These are phyloP conservation scores for Cettia cetti DNA, from an alignment of 2,113 vertebrate species.

Conservation along the genomic window DNA sequence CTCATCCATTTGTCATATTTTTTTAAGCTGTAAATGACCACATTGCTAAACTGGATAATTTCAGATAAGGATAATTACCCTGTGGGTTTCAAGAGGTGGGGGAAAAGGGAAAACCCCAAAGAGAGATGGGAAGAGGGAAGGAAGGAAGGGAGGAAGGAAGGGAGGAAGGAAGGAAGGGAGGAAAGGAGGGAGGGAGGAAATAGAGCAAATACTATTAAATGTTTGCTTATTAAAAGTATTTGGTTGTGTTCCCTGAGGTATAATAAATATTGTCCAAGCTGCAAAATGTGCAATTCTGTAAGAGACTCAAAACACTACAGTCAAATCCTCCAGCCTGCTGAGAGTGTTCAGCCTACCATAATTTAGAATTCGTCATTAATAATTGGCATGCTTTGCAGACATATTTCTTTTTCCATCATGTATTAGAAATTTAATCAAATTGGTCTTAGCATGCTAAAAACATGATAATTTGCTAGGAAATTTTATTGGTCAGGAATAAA, in stretches of 20 bases:
- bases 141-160: too few relatives aligned
- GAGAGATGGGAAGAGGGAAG: not conserved
- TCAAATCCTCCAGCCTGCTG: slow-evolving; percentile 4
- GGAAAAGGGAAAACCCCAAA: not conserved
- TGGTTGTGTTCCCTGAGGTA: not conserved
- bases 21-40: not conserved
- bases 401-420: not conserved
- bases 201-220: not conserved
- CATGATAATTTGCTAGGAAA: not conserved
- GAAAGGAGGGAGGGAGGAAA: not conserved
- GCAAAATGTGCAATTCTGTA: slow-evolving; percentile 12
- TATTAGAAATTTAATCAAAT: slow-evolving; percentile 7
- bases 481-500: not conserved
- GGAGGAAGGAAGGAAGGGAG: too few relatives aligned
- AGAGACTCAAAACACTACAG: not conserved
- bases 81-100: not conserved
- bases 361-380: slow-evolving; percentile 21
- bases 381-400: not conserved
- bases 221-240: not conserved
- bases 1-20: not conserved
- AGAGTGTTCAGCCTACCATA: not conserved
- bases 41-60: not conserved
- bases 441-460: not conserved
- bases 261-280: not conserved
- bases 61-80: not conserved